Percentiles rank a stretch among this genome's conserved stretches.
Conservation (phyloP, 2,888 invertebrate species). For the Hemistola chrysoprasaria region DNA sequence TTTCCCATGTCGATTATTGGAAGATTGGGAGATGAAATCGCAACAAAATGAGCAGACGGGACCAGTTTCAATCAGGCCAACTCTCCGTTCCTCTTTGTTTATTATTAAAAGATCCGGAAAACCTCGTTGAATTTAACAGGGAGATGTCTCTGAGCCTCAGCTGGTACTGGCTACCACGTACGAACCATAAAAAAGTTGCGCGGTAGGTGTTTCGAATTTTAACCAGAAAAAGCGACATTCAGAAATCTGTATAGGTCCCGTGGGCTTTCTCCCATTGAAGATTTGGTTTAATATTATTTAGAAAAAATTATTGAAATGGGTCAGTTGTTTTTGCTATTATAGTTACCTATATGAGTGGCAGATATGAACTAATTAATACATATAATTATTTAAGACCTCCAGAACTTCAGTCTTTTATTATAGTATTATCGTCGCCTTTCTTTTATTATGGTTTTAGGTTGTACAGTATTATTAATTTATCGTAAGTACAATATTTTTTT, state of each 20-base stretch:
- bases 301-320: too few species aligned
- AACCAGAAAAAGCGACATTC: slow-evolving; percentile 17
- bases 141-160: slow-evolving; percentile 29
- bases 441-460: too few species aligned
- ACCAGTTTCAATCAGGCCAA: slow-evolving; percentile 18
- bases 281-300: too few species aligned
- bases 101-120: slow-evolving; percentile 22
- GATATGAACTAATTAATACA: too few species aligned
- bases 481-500: too few species aligned
- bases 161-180: slow-evolving; percentile 26
- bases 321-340: too few species aligned
- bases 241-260: slow-evolving; percentile 16
- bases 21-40: slow-evolving; percentile 15
- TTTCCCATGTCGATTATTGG: slow-evolving; percentile 4
- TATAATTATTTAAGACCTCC: too few species aligned
- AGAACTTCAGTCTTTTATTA: too few species aligned
- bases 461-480: too few species aligned
- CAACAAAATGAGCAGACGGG: slow-evolving; percentile 12
- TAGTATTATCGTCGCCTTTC: too few species aligned
- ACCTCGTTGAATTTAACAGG: slow-evolving; percentile 23
- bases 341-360: too few species aligned
- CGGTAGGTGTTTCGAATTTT: slow-evolving; percentile 28
- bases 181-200: slow-evolving; percentile 25
- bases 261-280: slow-evolving; percentile 2
- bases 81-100: slow-evolving; percentile 14